Evolutionary conservation across 2,113 vertebrate species (phyloP).

Genomic region (Melanerpes aurifrons): DNA sequence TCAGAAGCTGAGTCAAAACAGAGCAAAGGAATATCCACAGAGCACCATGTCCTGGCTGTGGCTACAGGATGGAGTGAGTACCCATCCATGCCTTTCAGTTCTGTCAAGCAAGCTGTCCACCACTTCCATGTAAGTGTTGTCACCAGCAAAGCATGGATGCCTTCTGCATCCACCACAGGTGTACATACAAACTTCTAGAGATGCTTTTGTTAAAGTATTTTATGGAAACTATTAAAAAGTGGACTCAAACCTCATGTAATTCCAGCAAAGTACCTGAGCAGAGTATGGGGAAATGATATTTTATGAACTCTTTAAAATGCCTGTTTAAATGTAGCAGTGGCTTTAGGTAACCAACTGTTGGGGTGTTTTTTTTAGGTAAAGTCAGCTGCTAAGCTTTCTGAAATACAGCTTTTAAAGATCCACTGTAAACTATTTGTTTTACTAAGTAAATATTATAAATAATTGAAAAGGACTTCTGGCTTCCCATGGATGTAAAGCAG

Average conservation of each 20-base stretch:
- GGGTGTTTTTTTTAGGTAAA: not conserved
- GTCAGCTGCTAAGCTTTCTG: not conserved
- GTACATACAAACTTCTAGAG: not conserved
- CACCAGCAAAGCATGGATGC: not conserved
- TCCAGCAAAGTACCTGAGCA: not conserved
- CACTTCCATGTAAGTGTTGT: not conserved
- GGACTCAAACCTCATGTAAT: not conserved
- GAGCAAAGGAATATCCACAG: not conserved
- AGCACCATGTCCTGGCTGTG: not conserved
- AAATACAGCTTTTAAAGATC: not conserved
- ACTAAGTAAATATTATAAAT: not conserved
- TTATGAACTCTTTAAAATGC: not conserved
- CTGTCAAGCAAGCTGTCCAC: not conserved
- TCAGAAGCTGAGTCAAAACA: not conserved
- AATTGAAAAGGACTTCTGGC: not conserved
- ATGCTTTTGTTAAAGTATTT: not conserved
- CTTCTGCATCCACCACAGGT: not conserved
- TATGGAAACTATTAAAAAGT: not conserved
- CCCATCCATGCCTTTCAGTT: not conserved
- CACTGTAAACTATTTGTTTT: not conserved
- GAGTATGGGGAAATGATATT: not conserved
- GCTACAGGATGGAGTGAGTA: not conserved
- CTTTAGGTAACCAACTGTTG: not conserved
- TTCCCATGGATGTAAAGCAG: not conserved
- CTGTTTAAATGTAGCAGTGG: not conserved